Evolutionary conservation across 2,888 invertebrate genomes (phyloP).

Genomic region (Hypsopygia costalis): DNA sequence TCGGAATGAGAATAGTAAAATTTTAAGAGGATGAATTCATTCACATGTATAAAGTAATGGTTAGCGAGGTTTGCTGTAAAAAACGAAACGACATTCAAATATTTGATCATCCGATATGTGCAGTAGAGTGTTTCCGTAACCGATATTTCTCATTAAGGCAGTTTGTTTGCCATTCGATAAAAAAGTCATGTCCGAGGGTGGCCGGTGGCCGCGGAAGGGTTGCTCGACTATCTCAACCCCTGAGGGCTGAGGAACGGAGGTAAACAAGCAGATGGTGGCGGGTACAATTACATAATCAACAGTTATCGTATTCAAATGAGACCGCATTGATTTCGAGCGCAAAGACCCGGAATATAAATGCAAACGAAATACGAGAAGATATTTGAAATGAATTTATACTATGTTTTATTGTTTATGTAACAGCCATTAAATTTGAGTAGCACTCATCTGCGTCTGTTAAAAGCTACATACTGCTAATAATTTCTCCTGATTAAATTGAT

Average conservation of each 20-base stretch:
- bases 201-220: slow-evolving; percentile 65
- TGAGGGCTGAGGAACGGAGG: slow-evolving; percentile 32
- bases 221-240: slow-evolving; percentile 54
- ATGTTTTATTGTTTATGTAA: slow-evolving; percentile 3
- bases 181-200: slow-evolving; percentile 61
- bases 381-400: slow-evolving; percentile 9
- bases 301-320: slow-evolving; percentile 69
- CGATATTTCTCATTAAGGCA: slow-evolving; percentile 74
- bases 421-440: slow-evolving; percentile 3
- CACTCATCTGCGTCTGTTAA: too few relatives aligned
- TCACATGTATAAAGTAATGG: too few relatives aligned
- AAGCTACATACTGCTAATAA: too few relatives aligned
- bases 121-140: slow-evolving; percentile 71
- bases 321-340: slow-evolving; percentile 40
- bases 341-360: slow-evolving; percentile 20
- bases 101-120: slow-evolving; percentile 63
- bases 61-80: slow-evolving; percentile 18
- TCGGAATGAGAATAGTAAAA: too few relatives aligned
- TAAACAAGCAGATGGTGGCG: slow-evolving; percentile 63
- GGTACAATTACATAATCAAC: slow-evolving; percentile 74
- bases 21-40: too few relatives aligned
- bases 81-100: slow-evolving; percentile 48
- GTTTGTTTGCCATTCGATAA: slow-evolving; percentile 66
- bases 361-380: slow-evolving; percentile 19
- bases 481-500: too few relatives aligned